Evolutionary conservation across 2,888 invertebrate genomes (phyloP), one percentile per base, ranked within the genome.

Genomic region (Tethea ocularis): DNA sequence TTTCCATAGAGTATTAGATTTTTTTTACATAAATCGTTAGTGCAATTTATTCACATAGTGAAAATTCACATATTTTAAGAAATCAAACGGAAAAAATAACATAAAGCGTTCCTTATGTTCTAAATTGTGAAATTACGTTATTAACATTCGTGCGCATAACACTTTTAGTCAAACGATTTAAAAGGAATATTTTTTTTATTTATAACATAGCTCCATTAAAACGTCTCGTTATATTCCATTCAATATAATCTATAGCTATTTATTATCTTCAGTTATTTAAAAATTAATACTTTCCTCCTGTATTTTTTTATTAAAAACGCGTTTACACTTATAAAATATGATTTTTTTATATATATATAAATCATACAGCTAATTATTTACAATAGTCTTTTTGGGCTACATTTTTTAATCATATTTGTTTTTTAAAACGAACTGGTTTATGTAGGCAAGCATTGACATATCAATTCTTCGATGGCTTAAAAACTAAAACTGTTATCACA

Each of bases 1-100:
- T 80, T 81, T 74, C 81, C 78, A 81, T 86, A 88, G 81, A 87
- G 75, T 84, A 84, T 80, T 72, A 83, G 46, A 79, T 80, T 66
- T 69, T 77, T 78, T 81, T 78, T 87, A 89, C 84, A 89, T 83
- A 86, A 84, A 86, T 75, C 62, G 67, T 77, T 77, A 76, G 91
- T 91, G 91, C 89, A 78, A 67, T 73, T 77, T 91, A 91, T 91
- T 89, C 91, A 91, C 90, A 91, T 72, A 53, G 91, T 91, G 89
- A 75, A 77, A 78, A 64, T 67, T 71, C 75, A 70, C 73, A 77
- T 78, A 73, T 68, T 80, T 77, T 74, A 75, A 76, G 76, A 77
- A 78, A 71, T 74, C 75, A 75, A 76, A 72, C n/a, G n/a, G n/a
- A n/a, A 78, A 71, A 73, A 68, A 70, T 75, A 74, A 71, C 66